Evolutionary conservation across 2,888 invertebrate species (phyloP).

Genomic region (Drosophila leonis): DNA sequence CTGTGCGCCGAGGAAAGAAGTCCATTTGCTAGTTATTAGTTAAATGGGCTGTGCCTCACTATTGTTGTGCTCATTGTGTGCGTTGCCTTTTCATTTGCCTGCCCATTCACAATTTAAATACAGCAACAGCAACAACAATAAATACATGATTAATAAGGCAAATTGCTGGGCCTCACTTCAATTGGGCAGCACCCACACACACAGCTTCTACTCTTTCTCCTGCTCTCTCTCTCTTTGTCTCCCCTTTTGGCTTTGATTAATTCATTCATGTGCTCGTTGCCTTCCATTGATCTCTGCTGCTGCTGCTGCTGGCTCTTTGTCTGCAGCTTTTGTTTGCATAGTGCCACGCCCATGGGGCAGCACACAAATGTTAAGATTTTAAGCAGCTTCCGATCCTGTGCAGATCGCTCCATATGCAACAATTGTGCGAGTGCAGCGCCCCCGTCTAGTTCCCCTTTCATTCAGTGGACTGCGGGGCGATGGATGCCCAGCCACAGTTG

Average conservation of each 20-base stretch:
- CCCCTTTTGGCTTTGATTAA: slow-evolving; percentile 35
- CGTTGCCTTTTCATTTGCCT: slow-evolving; percentile 61
- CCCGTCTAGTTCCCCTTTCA: background rate
- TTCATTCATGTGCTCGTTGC: slow-evolving; percentile 56
- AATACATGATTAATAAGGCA: slow-evolving; percentile 56
- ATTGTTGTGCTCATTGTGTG: slow-evolving; percentile 23
- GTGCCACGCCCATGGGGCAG: slow-evolving; percentile 32
- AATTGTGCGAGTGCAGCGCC: background rate
- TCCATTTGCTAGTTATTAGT: slow-evolving; percentile 49
- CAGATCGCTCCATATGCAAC: slow-evolving; percentile 15
- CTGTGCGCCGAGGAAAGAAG: slow-evolving; percentile 5
- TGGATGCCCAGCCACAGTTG: slow-evolving; percentile 14
- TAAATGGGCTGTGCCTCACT: slow-evolving; percentile 50
- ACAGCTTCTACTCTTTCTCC: slow-evolving; percentile 3
- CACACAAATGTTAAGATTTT: slow-evolving; percentile 21
- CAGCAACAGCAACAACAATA: slow-evolving; percentile 22
- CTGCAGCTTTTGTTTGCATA: slow-evolving; percentile 14
- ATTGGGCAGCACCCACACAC: slow-evolving; percentile 53
- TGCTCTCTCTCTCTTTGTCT: background rate
- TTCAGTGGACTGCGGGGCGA: background rate
- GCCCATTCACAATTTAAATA: slow-evolving; percentile 61
- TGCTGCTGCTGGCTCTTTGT: slow-evolving; percentile 35
- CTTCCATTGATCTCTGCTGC: slow-evolving; percentile 63
- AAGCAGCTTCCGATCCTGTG: slow-evolving; percentile 24
- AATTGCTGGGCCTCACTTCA: slow-evolving; percentile 49